These are phyloP conservation scores for Hippasteria phrygiana DNA, from an alignment of 53 echinoderm and acorn worm species.

Conservation along the genomic window DNA sequence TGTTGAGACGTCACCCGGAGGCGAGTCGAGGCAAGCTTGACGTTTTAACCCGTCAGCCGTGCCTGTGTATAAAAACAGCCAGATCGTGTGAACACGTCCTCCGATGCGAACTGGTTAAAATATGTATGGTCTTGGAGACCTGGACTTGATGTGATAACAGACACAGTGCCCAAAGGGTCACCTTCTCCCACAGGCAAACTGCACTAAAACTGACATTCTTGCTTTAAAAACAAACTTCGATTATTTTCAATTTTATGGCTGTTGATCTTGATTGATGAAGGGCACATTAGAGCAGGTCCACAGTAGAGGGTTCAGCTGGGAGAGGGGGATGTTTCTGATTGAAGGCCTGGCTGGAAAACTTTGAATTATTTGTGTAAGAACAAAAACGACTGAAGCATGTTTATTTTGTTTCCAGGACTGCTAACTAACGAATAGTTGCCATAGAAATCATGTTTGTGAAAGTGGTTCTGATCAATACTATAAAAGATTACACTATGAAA, in stretches of 20 bases:
- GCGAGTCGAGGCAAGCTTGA: no score
- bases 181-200: background rate
- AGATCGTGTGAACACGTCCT: background rate
- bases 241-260: slow-evolving; percentile 54
- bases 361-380: background rate
- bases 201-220: background rate
- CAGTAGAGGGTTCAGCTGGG: background rate
- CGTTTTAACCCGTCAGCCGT: no score
- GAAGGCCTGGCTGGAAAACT: no score
- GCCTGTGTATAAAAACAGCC: background rate
- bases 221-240: background rate
- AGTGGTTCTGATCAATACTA: no score
- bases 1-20: no score
- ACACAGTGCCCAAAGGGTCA: background rate
- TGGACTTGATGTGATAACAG: background rate
- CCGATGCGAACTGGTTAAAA: background rate
- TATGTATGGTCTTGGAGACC: background rate
- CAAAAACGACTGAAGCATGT: background rate
- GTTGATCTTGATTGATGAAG: slow-evolving; percentile 9
- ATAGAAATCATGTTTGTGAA: no score
- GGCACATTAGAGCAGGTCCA: background rate
- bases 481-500: no score
- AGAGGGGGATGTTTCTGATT: background rate
- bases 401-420: background rate
- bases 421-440: background rate